Conservation (phyloP, 1,140 invertebrate species). For the Ooceraea biroi region DNA sequence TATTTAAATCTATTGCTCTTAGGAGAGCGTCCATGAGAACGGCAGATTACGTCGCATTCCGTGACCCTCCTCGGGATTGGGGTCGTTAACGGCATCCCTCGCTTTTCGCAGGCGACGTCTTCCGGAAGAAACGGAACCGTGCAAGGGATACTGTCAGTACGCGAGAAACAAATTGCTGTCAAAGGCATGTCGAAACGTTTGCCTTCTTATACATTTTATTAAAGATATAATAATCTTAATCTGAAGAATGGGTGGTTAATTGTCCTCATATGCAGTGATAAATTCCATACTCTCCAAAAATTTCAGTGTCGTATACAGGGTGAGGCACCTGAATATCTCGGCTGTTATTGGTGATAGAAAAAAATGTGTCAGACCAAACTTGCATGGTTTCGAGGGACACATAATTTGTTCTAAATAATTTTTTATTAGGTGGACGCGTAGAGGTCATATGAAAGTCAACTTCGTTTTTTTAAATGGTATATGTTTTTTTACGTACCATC, state of each 20-base stretch:
- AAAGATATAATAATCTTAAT: background rate
- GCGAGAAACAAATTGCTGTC: background rate
- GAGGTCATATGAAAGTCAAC: too few species aligned
- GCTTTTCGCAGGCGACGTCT: background rate
- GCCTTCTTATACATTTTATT: background rate
- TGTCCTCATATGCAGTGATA: too few species aligned
- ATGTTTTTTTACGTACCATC: too few species aligned
- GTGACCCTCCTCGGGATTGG: background rate
- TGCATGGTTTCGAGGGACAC: too few species aligned
- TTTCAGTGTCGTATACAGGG: background rate
- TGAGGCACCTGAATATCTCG: too few species aligned
- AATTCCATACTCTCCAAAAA: background rate
- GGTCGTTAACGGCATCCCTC: background rate
- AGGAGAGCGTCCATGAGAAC: background rate
- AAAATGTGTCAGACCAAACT: too few species aligned
- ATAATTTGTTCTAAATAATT: too few species aligned
- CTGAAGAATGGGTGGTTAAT: constrained; percentile 12
- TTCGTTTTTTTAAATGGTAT: too few species aligned
- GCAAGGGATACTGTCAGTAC: background rate
- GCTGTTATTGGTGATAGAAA: too few species aligned
- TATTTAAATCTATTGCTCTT: constrained; percentile 43
- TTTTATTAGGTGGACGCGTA: too few species aligned
- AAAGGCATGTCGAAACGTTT: constrained; percentile 10
- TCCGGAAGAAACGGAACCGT: background rate
- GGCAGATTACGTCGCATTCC: background rate